Conservation (phyloP, 2,797 vertebrate species). For the Mus caroli region DNA sequence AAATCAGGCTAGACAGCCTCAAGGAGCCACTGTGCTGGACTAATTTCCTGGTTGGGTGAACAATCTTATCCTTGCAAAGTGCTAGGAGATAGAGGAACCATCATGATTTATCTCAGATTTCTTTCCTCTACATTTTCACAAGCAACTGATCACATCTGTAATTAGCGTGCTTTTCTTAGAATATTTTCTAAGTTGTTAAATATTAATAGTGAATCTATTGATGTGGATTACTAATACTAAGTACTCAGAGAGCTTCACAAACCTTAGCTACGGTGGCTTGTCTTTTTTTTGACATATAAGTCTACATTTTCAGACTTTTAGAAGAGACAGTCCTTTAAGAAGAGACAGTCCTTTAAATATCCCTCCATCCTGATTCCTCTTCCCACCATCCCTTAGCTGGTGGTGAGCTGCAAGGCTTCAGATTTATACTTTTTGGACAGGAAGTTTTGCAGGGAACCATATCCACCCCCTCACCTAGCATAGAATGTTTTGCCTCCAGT, state of each 20-base stretch:
- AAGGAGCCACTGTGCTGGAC: not conserved
- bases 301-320: not conserved
- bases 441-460: not conserved
- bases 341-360: too few species aligned
- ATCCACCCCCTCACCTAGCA: not conserved
- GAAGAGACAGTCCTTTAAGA: not conserved
- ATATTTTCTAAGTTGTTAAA: not conserved
- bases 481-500: accelerated
- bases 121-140: not conserved
- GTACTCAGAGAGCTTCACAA: not conserved
- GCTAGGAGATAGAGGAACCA: not conserved
- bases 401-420: not conserved
- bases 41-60: not conserved
- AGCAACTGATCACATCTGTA: not conserved
- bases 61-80: not conserved
- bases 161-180: not conserved
- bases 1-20: not conserved
- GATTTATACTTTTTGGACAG: not conserved
- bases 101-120: not conserved
- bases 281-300: not conserved
- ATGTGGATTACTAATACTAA: not conserved
- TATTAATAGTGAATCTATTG: not conserved
- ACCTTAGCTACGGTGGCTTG: not conserved
- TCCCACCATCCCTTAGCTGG: not conserved
- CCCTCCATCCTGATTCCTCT: too few species aligned